Conservation (phyloP, 2,797 vertebrate genomes). For the Arrhamphus sclerolepis region DNA sequence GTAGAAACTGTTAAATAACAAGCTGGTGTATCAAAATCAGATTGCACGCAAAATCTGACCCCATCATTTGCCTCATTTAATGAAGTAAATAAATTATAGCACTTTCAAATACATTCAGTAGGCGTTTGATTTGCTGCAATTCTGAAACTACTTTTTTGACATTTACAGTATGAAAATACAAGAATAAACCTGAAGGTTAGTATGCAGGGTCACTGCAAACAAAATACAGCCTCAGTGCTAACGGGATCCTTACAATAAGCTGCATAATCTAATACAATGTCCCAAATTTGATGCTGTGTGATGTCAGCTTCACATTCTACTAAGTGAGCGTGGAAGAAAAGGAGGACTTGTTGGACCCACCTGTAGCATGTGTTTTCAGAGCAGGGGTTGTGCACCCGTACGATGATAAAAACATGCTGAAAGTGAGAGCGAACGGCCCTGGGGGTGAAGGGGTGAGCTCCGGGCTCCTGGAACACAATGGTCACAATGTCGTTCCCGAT, state of each 20-base stretch:
- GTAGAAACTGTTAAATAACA: too few species aligned
- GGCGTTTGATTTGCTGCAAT: background rate
- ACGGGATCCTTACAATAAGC: background rate
- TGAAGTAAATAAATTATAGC: background rate
- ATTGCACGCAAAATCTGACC: background rate
- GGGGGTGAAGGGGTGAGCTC: constrained; percentile 94
- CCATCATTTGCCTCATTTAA: background rate
- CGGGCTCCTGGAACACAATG: constrained; percentile 98
- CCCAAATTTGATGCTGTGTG: too few species aligned
- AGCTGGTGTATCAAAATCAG: background rate
- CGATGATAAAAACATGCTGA: constrained; percentile 96
- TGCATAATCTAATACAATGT: background rate
- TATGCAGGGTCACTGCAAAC: background rate
- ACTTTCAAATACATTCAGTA: background rate
- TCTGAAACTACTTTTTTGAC: background rate
- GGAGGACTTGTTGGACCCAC: constrained; percentile 64
- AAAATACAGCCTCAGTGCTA: too few species aligned
- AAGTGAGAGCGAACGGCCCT: constrained; percentile 96
- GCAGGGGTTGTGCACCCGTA: constrained; percentile 90
- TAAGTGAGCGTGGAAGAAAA: background rate
- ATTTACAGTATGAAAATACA: too few species aligned
- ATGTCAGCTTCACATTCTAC: too few species aligned
- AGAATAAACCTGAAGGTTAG: background rate
- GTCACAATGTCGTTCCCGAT: constrained; percentile 99
- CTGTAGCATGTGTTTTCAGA: constrained; percentile 95